A percentile compares a stretch with the other conserved stretches of the same genome.
Evolutionary conservation across 2,888 invertebrate species (phyloP).

Genomic region (Cyclophora punctaria): DNA sequence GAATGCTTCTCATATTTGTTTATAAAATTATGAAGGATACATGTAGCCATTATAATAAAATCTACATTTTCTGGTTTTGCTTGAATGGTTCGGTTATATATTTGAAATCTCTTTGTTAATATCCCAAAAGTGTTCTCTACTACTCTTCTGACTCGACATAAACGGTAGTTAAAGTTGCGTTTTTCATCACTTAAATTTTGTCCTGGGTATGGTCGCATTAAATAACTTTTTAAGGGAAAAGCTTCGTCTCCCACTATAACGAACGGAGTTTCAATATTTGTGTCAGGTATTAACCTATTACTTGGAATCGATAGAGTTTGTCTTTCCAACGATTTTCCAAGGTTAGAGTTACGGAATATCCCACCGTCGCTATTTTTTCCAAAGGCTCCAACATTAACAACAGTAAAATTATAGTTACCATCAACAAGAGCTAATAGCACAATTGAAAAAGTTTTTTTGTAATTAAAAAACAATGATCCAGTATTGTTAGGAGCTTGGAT

Average conservation of each 20-base stretch:
- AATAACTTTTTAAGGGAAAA: no score
- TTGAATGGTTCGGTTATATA: no score
- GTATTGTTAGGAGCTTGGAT: constrained; percentile 26
- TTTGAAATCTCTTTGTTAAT: no score
- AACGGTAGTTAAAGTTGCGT: constrained; percentile 6
- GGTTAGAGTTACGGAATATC: neutral
- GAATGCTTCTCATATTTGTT: no score
- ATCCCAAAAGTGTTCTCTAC: constrained; percentile 12
- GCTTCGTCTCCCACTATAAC: no score
- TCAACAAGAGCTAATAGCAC: constrained; percentile 36
- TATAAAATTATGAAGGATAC: no score
- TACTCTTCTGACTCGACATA: constrained; percentile 7
- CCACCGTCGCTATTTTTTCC: neutral
- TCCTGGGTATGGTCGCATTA: no score
- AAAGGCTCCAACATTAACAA: neutral
- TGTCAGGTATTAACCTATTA: no score
- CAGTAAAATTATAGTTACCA: constrained; percentile 13
- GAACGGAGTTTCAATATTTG: neutral
- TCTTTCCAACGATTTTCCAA: no score
- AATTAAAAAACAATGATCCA: constrained; percentile 26
- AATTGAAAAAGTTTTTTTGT: constrained; percentile 33
- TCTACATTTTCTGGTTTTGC: no score
- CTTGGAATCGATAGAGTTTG: no score
- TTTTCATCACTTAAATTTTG: neutral
- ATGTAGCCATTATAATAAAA: no score